Conservation (phyloP, 2,888 invertebrate genomes). For the Cylindroiulus punctatus region DNA sequence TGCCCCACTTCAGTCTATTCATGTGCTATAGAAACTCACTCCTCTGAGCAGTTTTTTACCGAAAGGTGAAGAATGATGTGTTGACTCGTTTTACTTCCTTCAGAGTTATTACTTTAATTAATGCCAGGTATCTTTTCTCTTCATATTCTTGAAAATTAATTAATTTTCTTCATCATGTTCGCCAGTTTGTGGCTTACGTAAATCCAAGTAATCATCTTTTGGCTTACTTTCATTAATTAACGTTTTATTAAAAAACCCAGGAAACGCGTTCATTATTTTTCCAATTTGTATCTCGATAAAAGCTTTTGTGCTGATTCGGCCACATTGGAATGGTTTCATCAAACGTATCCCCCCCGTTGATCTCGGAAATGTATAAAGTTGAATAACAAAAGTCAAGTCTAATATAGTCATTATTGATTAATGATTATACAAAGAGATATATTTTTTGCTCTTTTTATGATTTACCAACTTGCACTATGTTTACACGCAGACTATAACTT, state of each 20-base stretch:
- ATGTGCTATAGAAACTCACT: neutral
- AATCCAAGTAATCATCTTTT: neutral
- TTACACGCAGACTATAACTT: no score
- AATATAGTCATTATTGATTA: no score
- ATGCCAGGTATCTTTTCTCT: slow-evolving; percentile 6
- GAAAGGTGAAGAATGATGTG: neutral
- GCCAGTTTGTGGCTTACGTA: neutral
- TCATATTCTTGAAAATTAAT: slow-evolving; percentile 38
- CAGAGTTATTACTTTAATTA: slow-evolving; percentile 35
- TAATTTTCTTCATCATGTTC: slow-evolving; percentile 29
- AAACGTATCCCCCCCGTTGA: no score
- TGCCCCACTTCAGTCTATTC: neutral
- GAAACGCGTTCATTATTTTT: neutral
- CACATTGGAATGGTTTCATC: no score
- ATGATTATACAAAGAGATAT: no score
- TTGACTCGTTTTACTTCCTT: neutral
- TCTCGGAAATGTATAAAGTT: no score
- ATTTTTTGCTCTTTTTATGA: no score
- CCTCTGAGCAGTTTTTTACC: neutral
- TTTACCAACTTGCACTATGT: no score
- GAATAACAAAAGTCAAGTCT: no score
- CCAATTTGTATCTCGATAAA: no score
- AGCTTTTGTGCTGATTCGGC: no score
- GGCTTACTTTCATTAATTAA: slow-evolving; percentile 25
- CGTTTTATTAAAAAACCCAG: neutral